A percentile compares a stretch with the other conserved stretches of the same genome.
These are phyloP conservation scores for Coptodon rendalli DNA, from an alignment of 2,113 vertebrate genomes.

Conservation along the genomic window DNA sequence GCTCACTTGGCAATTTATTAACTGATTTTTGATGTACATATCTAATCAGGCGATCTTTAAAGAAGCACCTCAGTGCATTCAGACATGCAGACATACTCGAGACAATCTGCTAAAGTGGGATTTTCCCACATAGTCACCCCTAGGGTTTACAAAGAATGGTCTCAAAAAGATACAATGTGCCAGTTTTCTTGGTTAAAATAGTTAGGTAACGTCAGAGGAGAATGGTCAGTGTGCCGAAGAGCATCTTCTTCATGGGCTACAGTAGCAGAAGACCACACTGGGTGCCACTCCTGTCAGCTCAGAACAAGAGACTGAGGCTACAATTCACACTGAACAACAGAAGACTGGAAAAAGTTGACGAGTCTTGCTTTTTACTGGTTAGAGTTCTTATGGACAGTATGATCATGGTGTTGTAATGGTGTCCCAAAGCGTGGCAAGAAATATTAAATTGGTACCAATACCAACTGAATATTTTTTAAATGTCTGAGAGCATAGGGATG, in stretches of 20 bases:
- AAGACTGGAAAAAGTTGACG: not conserved
- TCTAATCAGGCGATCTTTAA: not conserved
- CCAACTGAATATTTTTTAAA: not conserved
- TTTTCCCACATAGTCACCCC: not conserved
- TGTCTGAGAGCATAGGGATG: not conserved
- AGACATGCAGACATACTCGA: not conserved
- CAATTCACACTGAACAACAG: not conserved
- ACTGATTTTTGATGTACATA: not conserved
- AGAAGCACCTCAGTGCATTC: not conserved
- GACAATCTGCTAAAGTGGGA: not conserved
- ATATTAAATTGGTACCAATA: not conserved
- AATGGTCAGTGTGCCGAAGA: not conserved
- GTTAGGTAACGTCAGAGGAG: not conserved
- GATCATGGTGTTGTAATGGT: not conserved
- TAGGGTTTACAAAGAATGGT: not conserved
- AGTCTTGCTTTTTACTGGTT: not conserved
- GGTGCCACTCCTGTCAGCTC: not conserved
- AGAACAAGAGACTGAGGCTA: not conserved
- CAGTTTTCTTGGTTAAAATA: not conserved
- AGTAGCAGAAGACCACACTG: not conserved
- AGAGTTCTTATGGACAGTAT: not conserved
- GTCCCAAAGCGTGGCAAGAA: not conserved
- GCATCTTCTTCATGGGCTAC: not conserved
- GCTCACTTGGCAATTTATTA: not conserved
- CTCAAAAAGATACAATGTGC: not conserved